Evolutionary conservation across 2,113 vertebrate species (phyloP).

Genomic region (Callospermophilus lateralis): DNA sequence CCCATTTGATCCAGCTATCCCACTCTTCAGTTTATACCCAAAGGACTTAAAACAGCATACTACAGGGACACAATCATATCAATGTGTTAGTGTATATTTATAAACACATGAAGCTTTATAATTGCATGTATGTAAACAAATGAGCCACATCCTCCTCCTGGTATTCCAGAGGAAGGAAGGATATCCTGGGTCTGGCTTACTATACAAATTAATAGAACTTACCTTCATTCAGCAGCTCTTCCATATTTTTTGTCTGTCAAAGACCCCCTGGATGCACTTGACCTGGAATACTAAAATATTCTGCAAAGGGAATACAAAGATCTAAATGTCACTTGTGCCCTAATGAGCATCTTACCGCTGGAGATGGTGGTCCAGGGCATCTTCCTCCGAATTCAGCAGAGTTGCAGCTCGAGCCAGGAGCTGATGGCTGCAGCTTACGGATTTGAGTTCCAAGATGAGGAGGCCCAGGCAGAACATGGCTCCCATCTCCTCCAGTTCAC

Average conservation of each 20-base stretch:
- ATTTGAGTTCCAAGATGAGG: conserved; percentile 91
- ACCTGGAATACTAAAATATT: neutral
- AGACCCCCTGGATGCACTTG: too few relatives aligned
- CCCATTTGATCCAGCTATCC: too few relatives aligned
- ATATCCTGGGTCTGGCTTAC: too few relatives aligned
- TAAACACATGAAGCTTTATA: neutral
- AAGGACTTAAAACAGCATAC: too few relatives aligned
- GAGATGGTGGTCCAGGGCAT: conserved; percentile 87
- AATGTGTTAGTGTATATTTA: neutral
- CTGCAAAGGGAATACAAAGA: neutral
- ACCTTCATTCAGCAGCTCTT: neutral
- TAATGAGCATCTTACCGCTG: conserved; percentile 80
- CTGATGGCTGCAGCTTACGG: conserved; percentile 85
- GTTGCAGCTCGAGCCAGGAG: conserved; percentile 85
- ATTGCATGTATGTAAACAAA: too few relatives aligned
- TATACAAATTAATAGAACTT: accelerated
- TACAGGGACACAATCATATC: too few relatives aligned
- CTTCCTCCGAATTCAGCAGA: conserved; percentile 88
- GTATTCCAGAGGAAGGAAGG: neutral
- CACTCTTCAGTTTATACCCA: too few relatives aligned
- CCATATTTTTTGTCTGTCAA: neutral
- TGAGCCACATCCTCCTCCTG: neutral
- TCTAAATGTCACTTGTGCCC: accelerated
- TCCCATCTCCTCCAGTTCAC: conserved; percentile 96
- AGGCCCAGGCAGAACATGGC: conserved; percentile 95